Conservation (phyloP, 2,888 invertebrate species). For the Antheraea yamamai region DNA sequence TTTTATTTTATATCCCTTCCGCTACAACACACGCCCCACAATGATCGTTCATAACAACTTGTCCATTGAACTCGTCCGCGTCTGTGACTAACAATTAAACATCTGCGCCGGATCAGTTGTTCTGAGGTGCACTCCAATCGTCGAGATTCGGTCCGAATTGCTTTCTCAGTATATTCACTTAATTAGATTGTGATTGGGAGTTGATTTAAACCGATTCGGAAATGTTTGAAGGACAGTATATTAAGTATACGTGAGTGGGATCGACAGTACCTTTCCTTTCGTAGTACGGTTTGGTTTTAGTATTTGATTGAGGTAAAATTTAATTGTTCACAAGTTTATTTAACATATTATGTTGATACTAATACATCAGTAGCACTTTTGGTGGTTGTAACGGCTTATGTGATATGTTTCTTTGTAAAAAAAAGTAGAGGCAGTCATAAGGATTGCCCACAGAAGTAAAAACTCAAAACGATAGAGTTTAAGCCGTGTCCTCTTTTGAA, state of each 20-base stretch:
- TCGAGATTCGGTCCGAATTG: background rate
- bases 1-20: constrained; percentile 9
- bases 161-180: background rate
- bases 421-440: too few species aligned
- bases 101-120: constrained; percentile 54
- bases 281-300: too few species aligned
- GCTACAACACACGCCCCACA: constrained; percentile 33
- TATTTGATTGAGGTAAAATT: too few species aligned
- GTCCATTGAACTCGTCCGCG: constrained; percentile 59
- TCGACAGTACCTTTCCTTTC: background rate
- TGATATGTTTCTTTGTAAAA: too few species aligned
- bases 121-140: background rate
- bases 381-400: too few species aligned
- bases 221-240: background rate
- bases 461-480: too few species aligned
- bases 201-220: constrained; percentile 2
- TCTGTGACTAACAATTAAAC: constrained; percentile 70
- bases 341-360: too few species aligned
- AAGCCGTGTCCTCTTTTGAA: too few species aligned
- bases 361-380: too few species aligned
- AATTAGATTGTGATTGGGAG: constrained; percentile 1
- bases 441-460: too few species aligned
- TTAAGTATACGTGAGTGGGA: background rate
- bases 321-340: too few species aligned
- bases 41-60: constrained; percentile 51